A percentile compares a stretch with the other conserved stretches of the same genome.
phyloP scores from a whole-genome alignment of 2,797 vertebrate genomes.

The Enteromius unitaeniatus region DNA sequence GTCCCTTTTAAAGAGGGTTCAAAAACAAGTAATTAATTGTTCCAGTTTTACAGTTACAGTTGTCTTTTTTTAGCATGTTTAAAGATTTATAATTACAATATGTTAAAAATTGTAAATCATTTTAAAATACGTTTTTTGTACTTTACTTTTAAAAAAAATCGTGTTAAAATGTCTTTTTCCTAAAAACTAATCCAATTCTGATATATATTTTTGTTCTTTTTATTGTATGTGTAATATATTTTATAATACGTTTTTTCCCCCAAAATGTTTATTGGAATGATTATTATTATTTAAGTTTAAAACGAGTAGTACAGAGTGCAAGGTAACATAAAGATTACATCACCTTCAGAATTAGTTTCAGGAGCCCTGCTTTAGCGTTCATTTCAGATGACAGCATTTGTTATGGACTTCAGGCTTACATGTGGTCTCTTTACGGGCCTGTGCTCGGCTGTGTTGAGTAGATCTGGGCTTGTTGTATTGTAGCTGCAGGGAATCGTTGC shows the following conservation, averaged over 20 bases:
- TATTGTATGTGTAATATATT: not conserved
- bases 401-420: conserved; percentile 1
- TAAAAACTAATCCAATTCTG: not conserved
- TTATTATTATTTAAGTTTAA: not conserved
- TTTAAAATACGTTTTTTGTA: not conserved
- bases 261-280: not conserved
- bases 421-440: conserved; percentile 17
- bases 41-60: not conserved
- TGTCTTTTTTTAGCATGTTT: not conserved
- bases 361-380: not conserved
- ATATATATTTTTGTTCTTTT: not conserved
- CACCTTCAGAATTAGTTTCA: not conserved
- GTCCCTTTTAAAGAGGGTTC: not conserved
- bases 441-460: conserved; percentile 13
- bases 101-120: not conserved
- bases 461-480: conserved; percentile 15
- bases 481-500: conserved; percentile 39
- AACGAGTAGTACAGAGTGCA: not conserved
- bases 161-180: not conserved
- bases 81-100: not conserved
- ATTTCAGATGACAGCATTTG: conserved; percentile 2
- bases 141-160: not conserved
- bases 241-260: not conserved
- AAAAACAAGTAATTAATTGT: not conserved
- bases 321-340: not conserved